phyloP scores from a whole-genome alignment of 2,113 vertebrate genomes.

The Epinephelus lanceolatus region DNA sequence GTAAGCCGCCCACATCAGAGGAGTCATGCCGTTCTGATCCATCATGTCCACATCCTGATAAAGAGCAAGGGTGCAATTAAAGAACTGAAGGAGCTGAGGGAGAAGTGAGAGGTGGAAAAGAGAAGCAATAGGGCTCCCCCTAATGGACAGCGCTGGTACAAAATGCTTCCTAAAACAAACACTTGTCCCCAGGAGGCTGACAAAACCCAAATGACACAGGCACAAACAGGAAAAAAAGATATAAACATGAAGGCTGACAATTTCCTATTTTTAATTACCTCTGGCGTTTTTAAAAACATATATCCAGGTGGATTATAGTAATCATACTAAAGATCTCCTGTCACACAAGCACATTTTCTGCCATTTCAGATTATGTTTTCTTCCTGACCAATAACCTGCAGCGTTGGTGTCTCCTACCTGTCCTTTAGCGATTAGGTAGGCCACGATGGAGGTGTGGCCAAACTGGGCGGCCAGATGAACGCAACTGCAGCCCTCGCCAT shows the following conservation, averaged over 20 bases:
- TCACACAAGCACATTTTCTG: background rate
- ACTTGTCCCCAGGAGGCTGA: background rate
- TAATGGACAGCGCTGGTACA: constrained; percentile 39
- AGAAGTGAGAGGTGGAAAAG: background rate
- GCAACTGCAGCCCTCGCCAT: constrained; percentile 99
- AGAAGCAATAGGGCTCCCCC: constrained; percentile 44
- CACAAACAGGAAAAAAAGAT: background rate
- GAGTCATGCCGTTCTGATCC: constrained; percentile 99
- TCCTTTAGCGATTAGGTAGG: constrained; percentile 99
- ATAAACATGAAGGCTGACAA: background rate
- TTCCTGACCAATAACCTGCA: background rate
- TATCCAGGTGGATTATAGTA: background rate
- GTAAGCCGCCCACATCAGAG: constrained; percentile 99
- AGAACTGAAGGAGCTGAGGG: background rate
- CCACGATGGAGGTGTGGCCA: constrained; percentile 99
- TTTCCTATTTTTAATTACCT: background rate
- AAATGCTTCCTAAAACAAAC: background rate
- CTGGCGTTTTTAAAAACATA: background rate
- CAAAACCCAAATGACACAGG: background rate
- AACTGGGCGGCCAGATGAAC: constrained; percentile 98
- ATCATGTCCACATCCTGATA: constrained; percentile 99
- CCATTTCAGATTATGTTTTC: background rate
- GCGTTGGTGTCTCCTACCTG: constrained; percentile 85
- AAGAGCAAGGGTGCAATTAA: background rate
- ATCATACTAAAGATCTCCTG: background rate